Evolutionary conservation across 1,140 invertebrate genomes (phyloP), one percentile per base, ranked within the genome.

Genomic region (Andricus grossulariae): DNA sequence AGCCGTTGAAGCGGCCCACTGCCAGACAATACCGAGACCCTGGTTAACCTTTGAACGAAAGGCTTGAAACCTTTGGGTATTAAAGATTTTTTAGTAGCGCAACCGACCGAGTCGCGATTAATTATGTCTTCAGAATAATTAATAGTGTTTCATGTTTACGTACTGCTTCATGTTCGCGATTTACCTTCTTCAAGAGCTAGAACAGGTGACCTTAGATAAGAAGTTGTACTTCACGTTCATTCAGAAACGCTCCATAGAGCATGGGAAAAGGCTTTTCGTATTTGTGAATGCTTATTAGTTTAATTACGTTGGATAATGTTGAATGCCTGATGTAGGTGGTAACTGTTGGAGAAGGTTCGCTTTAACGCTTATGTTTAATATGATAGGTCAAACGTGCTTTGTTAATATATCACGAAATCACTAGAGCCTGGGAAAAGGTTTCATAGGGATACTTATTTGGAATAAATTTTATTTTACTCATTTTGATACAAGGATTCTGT

Each of bases 21-120:
- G 81, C 80, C 89, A 88, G 87, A 87, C 86, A 81, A 57, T 79
- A 82, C 82, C 82, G 75, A 82, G 87, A 88, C 88, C 89, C 89
- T 90, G 88, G 86, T 91, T 91, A 91, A 91, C 90, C 89, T 88
- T 87, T 90, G 85, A 88, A 88, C 87, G 82, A 86, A 88, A 88
- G 81, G 71, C 72, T 78, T 76, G 57, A 50, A 72, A 19, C 70
- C 74, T 73, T 73, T 70, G 83, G 83, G 72, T 75, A 66, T 66
- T 66, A 66, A 66, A 60, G n/a, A 66, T 66, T 72, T 66, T 66
- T 45, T 66, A 66, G 25, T 66, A 66, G 60, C 25, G 60, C 39
- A 39, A 39, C 60, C 60, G 8, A 66, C 13, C 60, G 15, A 66
- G 25, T 66, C 60, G 25, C 60, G 32, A 66, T 66, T 66, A 66